Evolutionary conservation across 64 coral and sea anemone species (phyloP).

Genomic region (Montipora foliosa): DNA sequence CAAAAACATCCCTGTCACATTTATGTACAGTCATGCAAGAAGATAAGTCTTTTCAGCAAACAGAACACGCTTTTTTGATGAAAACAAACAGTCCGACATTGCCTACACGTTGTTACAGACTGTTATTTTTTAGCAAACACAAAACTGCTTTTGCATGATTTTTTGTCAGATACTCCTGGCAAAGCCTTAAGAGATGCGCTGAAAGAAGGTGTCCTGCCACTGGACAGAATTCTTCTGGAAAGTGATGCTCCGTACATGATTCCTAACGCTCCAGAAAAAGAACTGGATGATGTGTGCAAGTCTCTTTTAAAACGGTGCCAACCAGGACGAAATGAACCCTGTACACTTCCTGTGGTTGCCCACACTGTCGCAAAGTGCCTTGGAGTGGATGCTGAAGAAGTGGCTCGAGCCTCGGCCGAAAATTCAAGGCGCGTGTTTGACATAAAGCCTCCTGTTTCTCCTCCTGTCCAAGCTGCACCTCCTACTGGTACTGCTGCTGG

Average conservation of each 20-base stretch:
- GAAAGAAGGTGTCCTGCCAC: constrained; percentile 84
- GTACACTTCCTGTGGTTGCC: constrained; percentile 89
- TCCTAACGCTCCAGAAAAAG: constrained; percentile 87
- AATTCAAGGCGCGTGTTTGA: constrained; percentile 90
- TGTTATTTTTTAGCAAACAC: too few species aligned
- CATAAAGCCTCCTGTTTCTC: constrained; percentile 32
- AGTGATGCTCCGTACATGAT: constrained; percentile 99
- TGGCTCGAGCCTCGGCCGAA: constrained; percentile 78
- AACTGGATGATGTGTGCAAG: constrained; percentile 81
- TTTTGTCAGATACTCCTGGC: constrained; percentile 69
- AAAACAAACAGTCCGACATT: too few species aligned
- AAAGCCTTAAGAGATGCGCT: constrained; percentile 87
- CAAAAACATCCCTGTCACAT: too few species aligned
- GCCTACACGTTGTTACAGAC: too few species aligned
- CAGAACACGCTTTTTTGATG: too few species aligned
- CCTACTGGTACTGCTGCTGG: neutral
- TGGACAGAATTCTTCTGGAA: constrained; percentile 93
- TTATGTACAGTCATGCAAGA: too few species aligned
- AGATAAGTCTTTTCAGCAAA: too few species aligned
- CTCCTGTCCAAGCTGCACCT: neutral
- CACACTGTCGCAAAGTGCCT: constrained; percentile 88
- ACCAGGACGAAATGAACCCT: constrained; percentile 95
- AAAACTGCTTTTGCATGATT: too few species aligned
- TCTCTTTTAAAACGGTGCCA: constrained; percentile 87
- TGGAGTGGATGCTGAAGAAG: constrained; percentile 84